A percentile compares a stretch with the other conserved stretches of the same genome.
phyloP scores from a whole-genome alignment of 2,888 invertebrate species.

The Pandemis cinnamomeana region DNA sequence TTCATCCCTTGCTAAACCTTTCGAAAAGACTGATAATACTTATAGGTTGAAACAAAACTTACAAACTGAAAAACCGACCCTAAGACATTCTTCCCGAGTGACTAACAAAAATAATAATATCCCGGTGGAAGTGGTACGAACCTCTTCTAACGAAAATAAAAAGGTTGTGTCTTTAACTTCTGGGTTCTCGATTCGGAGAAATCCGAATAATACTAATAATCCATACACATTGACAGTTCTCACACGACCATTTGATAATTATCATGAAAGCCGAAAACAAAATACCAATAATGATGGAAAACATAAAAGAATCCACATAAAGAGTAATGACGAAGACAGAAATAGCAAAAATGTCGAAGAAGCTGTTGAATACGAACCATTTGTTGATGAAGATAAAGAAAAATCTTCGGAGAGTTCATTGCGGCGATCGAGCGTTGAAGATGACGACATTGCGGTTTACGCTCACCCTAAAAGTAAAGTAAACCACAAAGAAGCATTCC shows the following conservation, averaged over 20 bases:
- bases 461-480: constrained; percentile 47
- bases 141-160: constrained; percentile 61
- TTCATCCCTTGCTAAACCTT: constrained; percentile 80
- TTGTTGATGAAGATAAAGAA: constrained; percentile 46
- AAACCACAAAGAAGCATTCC: constrained; percentile 12
- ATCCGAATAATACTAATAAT: constrained; percentile 71
- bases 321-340: constrained; percentile 41
- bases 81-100: constrained; percentile 61
- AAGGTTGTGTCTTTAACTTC: constrained; percentile 75
- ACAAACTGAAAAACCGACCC: constrained; percentile 67
- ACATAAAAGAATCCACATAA: background rate
- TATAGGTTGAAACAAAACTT: constrained; percentile 69
- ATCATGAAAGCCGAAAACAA: constrained; percentile 45
- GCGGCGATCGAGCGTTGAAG: constrained; percentile 55
- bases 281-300: constrained; percentile 45
- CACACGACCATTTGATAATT: constrained; percentile 69
- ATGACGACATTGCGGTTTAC: constrained; percentile 62
- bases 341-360: constrained; percentile 53
- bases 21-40: constrained; percentile 78
- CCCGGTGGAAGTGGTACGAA: constrained; percentile 61
- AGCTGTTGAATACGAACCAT: constrained; percentile 48
- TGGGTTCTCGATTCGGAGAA: constrained; percentile 79
- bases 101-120: constrained; percentile 66
- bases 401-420: constrained; percentile 52
- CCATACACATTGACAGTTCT: constrained; percentile 77